These are phyloP conservation scores for Steinernema feltiae DNA, from an alignment of 1,140 invertebrate species.

Conservation along the genomic window DNA sequence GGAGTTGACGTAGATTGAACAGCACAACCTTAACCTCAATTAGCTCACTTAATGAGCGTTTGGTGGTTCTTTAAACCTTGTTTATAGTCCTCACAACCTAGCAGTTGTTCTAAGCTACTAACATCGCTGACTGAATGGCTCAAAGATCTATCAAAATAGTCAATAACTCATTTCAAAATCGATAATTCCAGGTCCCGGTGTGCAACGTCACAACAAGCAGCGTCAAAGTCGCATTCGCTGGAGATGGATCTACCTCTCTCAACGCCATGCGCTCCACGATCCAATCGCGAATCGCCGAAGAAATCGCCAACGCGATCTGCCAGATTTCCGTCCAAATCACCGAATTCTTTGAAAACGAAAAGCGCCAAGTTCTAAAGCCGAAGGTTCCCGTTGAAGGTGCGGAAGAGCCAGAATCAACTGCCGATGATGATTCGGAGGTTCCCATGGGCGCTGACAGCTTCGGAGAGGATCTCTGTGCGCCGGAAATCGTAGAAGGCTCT, in stretches of 20 bases:
- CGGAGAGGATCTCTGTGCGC: background rate
- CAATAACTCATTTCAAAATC: too few species aligned
- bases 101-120: too few species aligned
- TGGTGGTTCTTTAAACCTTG: too few species aligned
- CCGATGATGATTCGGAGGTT: background rate
- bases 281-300: background rate
- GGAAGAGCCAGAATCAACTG: background rate
- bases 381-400: background rate
- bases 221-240: background rate
- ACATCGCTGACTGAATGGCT: too few species aligned
- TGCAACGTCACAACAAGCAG: background rate
- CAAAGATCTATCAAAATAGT: too few species aligned
- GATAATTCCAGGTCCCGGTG: background rate
- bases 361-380: background rate
- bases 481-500: background rate
- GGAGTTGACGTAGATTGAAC: too few species aligned
- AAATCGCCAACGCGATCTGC: background rate
- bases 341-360: slow-evolving; percentile 3
- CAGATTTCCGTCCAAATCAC: slow-evolving; percentile 6
- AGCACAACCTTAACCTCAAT: too few species aligned
- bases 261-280: slow-evolving; percentile 10
- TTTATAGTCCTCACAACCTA: too few species aligned
- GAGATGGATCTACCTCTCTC: background rate
- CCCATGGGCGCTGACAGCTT: background rate
- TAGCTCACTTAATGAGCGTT: too few species aligned